Conservation (phyloP, 2,888 invertebrate genomes). For the Eledone cirrhosa region DNA sequence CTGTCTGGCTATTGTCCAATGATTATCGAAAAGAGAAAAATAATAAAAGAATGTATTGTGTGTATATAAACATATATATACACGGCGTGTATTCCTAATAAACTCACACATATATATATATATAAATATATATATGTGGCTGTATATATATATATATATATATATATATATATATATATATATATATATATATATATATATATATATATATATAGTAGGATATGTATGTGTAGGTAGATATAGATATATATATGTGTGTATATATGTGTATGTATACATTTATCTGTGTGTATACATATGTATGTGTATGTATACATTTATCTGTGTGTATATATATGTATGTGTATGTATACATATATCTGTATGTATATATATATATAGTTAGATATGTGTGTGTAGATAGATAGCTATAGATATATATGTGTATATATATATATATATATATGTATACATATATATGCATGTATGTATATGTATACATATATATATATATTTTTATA, state of each 20-base stretch:
- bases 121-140: not conserved
- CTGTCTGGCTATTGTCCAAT: too few species aligned
- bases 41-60: too few species aligned
- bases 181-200: not conserved
- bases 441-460: not conserved
- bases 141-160: not conserved
- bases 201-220: too few species aligned
- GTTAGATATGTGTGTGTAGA: not conserved
- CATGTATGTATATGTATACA: not conserved
- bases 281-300: not conserved
- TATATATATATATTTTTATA: not conserved
- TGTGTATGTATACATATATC: not conserved
- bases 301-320: not conserved
- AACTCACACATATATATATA: not conserved
- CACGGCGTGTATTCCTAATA: not conserved
- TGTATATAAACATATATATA: not conserved
- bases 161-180: not conserved
- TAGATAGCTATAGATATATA: not conserved
- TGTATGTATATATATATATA: not conserved
- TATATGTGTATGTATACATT: not conserved
- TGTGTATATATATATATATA: not conserved
- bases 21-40: too few species aligned
- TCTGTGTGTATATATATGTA: not conserved
- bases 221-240: too few species aligned
- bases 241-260: not conserved